Evolutionary conservation across 2,113 vertebrate species (phyloP).

Genomic region (Bos indicus): DNA sequence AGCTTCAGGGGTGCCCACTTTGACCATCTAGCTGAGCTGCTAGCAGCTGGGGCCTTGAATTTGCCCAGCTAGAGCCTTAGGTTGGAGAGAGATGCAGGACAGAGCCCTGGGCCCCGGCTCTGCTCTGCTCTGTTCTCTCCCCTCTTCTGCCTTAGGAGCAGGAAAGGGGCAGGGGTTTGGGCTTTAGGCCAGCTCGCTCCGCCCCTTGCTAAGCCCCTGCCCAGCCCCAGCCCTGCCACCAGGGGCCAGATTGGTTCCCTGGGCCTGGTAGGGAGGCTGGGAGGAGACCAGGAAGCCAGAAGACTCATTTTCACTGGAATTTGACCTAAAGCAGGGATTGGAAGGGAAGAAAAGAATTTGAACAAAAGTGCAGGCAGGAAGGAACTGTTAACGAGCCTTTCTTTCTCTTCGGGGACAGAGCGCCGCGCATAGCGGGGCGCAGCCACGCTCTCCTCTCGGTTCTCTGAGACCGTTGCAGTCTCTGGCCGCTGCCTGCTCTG

Average conservation of each 20-base stretch:
- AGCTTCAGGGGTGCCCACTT: not conserved
- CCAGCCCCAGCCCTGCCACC: not conserved
- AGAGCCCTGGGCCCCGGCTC: not conserved
- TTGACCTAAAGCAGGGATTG: constrained; percentile 79
- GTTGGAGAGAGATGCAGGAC: not conserved
- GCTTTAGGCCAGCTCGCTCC: not conserved
- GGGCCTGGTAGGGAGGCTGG: constrained; percentile 31
- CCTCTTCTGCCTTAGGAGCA: not conserved
- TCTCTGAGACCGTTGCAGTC: constrained; percentile 77
- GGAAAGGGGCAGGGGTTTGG: not conserved
- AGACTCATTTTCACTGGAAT: constrained; percentile 78
- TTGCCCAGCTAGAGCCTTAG: not conserved
- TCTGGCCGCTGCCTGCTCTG: constrained; percentile 70
- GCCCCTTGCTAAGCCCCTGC: not conserved
- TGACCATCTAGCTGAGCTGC: not conserved
- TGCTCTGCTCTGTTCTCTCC: not conserved
- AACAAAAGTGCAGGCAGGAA: constrained; percentile 80
- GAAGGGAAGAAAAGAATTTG: constrained; percentile 81
- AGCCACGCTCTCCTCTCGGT: constrained; percentile 64
- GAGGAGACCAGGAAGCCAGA: constrained; percentile 68
- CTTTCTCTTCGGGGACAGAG: constrained; percentile 81
- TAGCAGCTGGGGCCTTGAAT: not conserved
- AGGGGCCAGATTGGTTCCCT: constrained; percentile 22
- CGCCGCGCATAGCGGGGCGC: constrained; percentile 59
- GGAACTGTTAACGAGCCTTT: constrained; percentile 84